Conservation (phyloP, 2,888 invertebrate genomes). For the Limenitis camilla region DNA sequence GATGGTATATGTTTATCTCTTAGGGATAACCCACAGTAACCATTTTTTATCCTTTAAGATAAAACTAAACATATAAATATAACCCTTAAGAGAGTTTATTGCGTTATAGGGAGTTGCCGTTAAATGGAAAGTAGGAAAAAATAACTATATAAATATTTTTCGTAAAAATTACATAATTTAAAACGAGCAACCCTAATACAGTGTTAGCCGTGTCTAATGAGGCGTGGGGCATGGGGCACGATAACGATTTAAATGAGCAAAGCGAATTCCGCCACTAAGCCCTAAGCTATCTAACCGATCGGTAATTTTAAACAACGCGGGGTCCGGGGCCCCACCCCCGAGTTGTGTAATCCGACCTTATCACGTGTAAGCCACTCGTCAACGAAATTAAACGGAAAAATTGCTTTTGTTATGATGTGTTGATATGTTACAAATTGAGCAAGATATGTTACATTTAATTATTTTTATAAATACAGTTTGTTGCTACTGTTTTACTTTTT, state of each 20-base stretch:
- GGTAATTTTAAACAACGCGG: slow-evolving; percentile 52
- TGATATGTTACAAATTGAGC: not conserved
- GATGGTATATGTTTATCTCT: too few relatives aligned
- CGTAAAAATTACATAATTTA: too few relatives aligned
- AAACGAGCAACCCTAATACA: not conserved
- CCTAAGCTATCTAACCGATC: slow-evolving; percentile 29
- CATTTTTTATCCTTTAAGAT: too few relatives aligned
- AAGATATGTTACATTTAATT: too few relatives aligned
- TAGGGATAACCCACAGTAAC: too few relatives aligned
- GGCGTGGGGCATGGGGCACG: slow-evolving; percentile 17
- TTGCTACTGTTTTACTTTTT: too few relatives aligned
- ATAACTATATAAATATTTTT: too few relatives aligned
- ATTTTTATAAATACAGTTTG: too few relatives aligned
- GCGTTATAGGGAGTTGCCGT: too few relatives aligned
- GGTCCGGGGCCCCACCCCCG: slow-evolving; percentile 22
- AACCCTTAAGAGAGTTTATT: too few relatives aligned
- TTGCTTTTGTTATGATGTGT: slow-evolving; percentile 11
- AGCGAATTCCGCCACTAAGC: slow-evolving; percentile 22
- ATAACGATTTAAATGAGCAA: slow-evolving; percentile 24
- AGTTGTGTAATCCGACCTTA: slow-evolving; percentile 46
- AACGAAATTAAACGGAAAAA: slow-evolving; percentile 21
- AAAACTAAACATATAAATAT: too few relatives aligned
- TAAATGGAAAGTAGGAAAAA: too few relatives aligned
- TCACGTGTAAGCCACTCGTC: slow-evolving; percentile 62
- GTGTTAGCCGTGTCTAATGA: slow-evolving; percentile 9